phyloP scores from a whole-genome alignment of 2,113 vertebrate genomes.

The Dicentrarchus labrax region DNA sequence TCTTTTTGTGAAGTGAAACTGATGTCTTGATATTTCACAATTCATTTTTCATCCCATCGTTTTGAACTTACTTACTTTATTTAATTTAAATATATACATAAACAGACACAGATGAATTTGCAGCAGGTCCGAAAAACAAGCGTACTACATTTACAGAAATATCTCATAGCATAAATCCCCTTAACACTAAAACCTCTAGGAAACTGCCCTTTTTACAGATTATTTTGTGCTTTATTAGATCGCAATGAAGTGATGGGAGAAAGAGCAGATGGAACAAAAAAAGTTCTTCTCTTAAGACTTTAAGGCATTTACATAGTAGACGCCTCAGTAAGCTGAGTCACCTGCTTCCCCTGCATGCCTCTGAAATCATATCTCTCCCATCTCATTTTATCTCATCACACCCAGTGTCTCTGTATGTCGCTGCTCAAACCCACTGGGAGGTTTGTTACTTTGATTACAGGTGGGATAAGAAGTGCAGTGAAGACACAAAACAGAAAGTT shows the following conservation, averaged over 20 bases:
- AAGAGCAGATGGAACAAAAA: neutral
- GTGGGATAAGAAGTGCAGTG: slow-evolving; percentile 44
- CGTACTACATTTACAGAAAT: neutral
- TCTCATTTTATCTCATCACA: slow-evolving; percentile 57
- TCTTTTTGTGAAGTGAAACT: too few relatives aligned
- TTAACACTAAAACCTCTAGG: neutral
- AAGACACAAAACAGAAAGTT: slow-evolving; percentile 13
- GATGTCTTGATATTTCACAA: too few relatives aligned
- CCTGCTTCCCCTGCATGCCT: slow-evolving; percentile 24
- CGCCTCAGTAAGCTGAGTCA: slow-evolving; percentile 31
- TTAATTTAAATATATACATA: too few relatives aligned
- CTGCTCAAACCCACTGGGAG: slow-evolving; percentile 30
- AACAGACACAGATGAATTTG: neutral
- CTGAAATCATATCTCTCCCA: slow-evolving; percentile 35
- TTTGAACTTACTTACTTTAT: neutral
- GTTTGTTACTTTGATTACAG: slow-evolving; percentile 57
- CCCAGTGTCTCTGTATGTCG: slow-evolving; percentile 21
- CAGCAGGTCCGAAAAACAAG: neutral
- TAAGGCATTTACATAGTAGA: neutral
- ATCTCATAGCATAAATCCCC: neutral
- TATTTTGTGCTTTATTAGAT: neutral
- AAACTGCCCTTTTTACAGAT: neutral
- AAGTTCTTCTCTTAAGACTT: slow-evolving; percentile 25
- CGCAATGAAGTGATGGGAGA: slow-evolving; percentile 1
- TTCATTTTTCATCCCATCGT: too few relatives aligned